Base-by-base conservation (phyloP, 2,888 invertebrate species). In the Diarsia mendica region DNA sequence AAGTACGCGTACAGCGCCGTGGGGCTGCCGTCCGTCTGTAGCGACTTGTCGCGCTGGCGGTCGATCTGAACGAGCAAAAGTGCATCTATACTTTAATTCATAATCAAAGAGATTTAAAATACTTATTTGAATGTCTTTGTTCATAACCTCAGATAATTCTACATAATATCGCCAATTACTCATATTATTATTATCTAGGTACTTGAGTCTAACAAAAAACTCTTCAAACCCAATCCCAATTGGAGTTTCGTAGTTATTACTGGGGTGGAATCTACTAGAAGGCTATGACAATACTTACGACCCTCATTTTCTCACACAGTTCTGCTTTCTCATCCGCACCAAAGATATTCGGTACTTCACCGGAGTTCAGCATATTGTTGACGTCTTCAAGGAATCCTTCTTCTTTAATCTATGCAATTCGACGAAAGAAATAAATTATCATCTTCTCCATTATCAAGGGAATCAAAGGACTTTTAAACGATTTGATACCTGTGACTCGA, bases 371-470 rank as follows among this genome's bases (percentile, higher is more conserved):
- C 93, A 99, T 97, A 92, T 99, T 99, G 91, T 98, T 99, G 2
- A 99, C 97, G 89, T 99, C 99, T 94, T 99, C 99, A 68, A 99
- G 95, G 91, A 99, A 99, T 0, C 98, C 98, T 95, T 99, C 99
- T 93, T 99, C 98, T 97, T 99, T 99, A 55, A 99, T 98, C 97
- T 98, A 61, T 49, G 5, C 18, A 49, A 55, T 66, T 55, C 4
- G 61, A 15, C 8, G n/a, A 23, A 58, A 67, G 15, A 28, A 28
- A 49, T 15, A 72, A 13, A 44, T 60, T 28, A 15, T 28, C 20
- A 44, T 13, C 0, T 51, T 39, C 20, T 15, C 9, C 5, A 10
- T 44, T 46, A 61, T 20, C 6, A 53, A 33, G 8, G 15, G 18
- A 44, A 44, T 63, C 18, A 60, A 60, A 60, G 4, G 9, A 33